Evolutionary conservation across 2,797 vertebrate species (phyloP).

Genomic region (Orestias chungarensis): DNA sequence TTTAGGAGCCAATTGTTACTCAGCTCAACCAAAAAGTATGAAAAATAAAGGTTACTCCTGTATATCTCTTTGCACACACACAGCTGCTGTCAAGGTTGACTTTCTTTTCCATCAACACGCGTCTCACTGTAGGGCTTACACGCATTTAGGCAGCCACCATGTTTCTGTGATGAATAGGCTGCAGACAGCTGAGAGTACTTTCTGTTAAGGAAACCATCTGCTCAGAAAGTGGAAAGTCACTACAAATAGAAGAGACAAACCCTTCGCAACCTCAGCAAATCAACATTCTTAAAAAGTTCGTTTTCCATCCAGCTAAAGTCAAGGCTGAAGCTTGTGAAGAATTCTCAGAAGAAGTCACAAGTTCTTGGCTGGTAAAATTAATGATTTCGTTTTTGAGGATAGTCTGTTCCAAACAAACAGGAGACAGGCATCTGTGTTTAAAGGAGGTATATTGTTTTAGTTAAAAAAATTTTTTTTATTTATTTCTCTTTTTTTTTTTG

Average conservation of each 20-base stretch:
- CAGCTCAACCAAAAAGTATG: slow-evolving; percentile 19
- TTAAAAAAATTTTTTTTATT: not conserved
- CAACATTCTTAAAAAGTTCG: slow-evolving; percentile 38
- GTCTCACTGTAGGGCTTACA: slow-evolving; percentile 35
- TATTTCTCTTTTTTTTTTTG: not conserved
- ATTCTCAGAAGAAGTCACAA: slow-evolving; percentile 12
- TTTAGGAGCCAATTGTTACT: slow-evolving; percentile 34
- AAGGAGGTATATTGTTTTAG: not conserved
- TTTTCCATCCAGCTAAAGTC: slow-evolving; percentile 18
- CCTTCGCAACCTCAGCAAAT: slow-evolving; percentile 34
- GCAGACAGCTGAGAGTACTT: slow-evolving; percentile 66
- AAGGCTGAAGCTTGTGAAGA: not conserved
- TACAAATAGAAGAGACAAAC: slow-evolving; percentile 41
- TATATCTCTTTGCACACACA: slow-evolving; percentile 16
- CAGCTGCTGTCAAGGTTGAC: slow-evolving; percentile 40
- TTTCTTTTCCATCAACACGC: slow-evolving; percentile 58
- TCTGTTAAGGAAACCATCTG: slow-evolving; percentile 61
- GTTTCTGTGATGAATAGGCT: slow-evolving; percentile 69
- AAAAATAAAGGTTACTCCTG: slow-evolving; percentile 37
- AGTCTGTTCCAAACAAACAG: not conserved
- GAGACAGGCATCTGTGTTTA: not conserved
- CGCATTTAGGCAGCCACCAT: slow-evolving; percentile 58
- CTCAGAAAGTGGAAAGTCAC: slow-evolving; percentile 45
- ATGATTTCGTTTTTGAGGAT: not conserved
- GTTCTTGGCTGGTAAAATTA: slow-evolving; percentile 2